phyloP scores from a whole-genome alignment of 2,888 invertebrate genomes.

The Lepidocyrtinus sp. region DNA sequence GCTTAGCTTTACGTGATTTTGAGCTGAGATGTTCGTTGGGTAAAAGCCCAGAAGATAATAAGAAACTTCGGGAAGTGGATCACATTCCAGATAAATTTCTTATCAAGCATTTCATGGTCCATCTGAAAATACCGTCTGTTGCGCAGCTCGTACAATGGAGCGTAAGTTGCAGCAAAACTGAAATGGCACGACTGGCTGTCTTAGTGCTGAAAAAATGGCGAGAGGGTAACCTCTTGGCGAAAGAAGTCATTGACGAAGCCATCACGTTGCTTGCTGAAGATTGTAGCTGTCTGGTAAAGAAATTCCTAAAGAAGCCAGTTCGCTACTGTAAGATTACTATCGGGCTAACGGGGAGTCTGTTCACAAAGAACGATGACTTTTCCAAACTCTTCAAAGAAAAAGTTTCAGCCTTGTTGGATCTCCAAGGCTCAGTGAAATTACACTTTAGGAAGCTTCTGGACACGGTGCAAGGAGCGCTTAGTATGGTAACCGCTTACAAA shows the following conservation, averaged over 20 bases:
- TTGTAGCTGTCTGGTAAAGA: slow-evolving; percentile 59
- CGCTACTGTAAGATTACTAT: slow-evolving; percentile 40
- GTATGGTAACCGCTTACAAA: slow-evolving; percentile 27
- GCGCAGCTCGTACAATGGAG: slow-evolving; percentile 62
- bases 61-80: slow-evolving; percentile 27
- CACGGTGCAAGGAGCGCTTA: slow-evolving; percentile 61
- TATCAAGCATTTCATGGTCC: slow-evolving; percentile 49
- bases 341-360: slow-evolving; percentile 68
- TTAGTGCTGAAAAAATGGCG: slow-evolving; percentile 52
- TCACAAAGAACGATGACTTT: slow-evolving; percentile 64
- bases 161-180: slow-evolving; percentile 60
- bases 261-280: slow-evolving; percentile 63
- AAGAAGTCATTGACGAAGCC: slow-evolving; percentile 47
- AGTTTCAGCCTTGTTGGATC: slow-evolving; percentile 21
- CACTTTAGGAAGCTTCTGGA: slow-evolving; percentile 54
- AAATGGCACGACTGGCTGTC: slow-evolving; percentile 61
- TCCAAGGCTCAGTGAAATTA: slow-evolving; percentile 22
- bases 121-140: slow-evolving; percentile 45
- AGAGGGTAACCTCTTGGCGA: slow-evolving; percentile 46
- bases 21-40: slow-evolving; percentile 53
- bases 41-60: slow-evolving; percentile 33
- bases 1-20: slow-evolving; percentile 58
- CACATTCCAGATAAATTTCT: slow-evolving; percentile 47
- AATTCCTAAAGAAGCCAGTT: slow-evolving; percentile 31
- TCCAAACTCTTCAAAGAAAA: slow-evolving; percentile 38